Evolutionary conservation across 1,140 invertebrate genomes (phyloP).

Genomic region (Calliphora vicina): DNA sequence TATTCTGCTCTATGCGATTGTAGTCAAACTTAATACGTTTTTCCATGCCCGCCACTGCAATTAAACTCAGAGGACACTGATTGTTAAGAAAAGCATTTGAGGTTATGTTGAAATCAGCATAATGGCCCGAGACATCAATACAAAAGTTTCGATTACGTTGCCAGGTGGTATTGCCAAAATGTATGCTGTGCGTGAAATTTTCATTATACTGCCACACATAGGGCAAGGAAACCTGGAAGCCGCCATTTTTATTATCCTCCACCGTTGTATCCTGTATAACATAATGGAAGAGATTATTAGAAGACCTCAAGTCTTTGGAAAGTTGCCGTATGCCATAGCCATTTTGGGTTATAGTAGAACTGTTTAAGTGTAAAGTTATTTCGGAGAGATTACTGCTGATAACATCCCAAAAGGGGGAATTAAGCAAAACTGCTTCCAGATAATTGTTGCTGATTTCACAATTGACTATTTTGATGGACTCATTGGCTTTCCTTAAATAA

Average conservation of each 20-base stretch:
- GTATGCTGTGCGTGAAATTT: conserved; percentile 90
- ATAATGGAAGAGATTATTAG: conserved; percentile 95
- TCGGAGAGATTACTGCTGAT: conserved; percentile 83
- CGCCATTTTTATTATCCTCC: conserved; percentile 82
- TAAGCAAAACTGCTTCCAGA: conserved; percentile 80
- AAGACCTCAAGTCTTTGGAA: conserved; percentile 87
- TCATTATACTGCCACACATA: conserved; percentile 96
- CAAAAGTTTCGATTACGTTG: conserved; percentile 85
- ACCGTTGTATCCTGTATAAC: conserved; percentile 87
- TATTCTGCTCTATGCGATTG: conserved; percentile 83
- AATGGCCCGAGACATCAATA: conserved; percentile 90
- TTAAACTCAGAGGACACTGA: conserved; percentile 79
- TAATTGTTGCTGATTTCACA: conserved; percentile 83
- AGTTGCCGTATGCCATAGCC: conserved; percentile 85
- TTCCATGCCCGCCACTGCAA: conserved; percentile 94
- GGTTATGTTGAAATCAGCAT: conserved; percentile 83
- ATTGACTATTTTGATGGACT: conserved; percentile 80
- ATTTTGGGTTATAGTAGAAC: conserved; percentile 83
- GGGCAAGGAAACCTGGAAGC: conserved; percentile 85
- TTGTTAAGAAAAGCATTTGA: conserved; percentile 89
- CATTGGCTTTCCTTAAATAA: conserved; percentile 86
- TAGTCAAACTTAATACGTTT: conserved; percentile 87
- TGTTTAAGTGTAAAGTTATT: conserved; percentile 85
- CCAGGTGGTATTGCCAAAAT: conserved; percentile 87
- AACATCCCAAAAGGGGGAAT: conserved; percentile 86